Conservation (phyloP, 2,797 vertebrate genomes). For the Aphelocoma californica region DNA sequence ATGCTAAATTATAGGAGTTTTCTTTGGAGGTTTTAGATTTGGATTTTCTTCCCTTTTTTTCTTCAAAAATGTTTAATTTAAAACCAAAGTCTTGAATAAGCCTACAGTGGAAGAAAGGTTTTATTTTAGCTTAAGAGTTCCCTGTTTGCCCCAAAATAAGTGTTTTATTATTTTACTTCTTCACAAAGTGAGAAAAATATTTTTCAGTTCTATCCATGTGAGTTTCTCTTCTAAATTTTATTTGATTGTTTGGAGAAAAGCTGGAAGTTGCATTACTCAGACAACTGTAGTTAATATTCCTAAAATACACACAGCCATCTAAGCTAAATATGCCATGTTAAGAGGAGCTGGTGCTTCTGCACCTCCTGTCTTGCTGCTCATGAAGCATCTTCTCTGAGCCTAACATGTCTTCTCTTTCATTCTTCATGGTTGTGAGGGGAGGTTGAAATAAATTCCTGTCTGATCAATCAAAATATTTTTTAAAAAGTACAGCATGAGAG, state of each 20-base stretch:
- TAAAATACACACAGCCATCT: background rate
- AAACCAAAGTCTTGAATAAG: background rate
- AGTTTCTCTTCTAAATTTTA: background rate
- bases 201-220: background rate
- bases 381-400: background rate
- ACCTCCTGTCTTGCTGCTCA: background rate
- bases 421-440: background rate
- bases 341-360: background rate
- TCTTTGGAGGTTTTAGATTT: background rate
- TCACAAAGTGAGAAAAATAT: background rate
- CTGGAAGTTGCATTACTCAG: background rate
- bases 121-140: background rate
- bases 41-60: background rate
- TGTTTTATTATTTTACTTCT: background rate
- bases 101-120: background rate
- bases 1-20: slow-evolving; percentile 19
- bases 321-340: background rate
- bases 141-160: fast-evolving
- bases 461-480: background rate
- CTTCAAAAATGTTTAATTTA: background rate
- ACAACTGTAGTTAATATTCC: background rate
- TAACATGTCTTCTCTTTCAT: background rate
- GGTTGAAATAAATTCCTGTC: background rate
- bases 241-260: background rate
- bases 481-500: background rate